These are phyloP conservation scores for Dolichallabes microphthalmus DNA, from an alignment of 2,113 vertebrate genomes.

Conservation along the genomic window DNA sequence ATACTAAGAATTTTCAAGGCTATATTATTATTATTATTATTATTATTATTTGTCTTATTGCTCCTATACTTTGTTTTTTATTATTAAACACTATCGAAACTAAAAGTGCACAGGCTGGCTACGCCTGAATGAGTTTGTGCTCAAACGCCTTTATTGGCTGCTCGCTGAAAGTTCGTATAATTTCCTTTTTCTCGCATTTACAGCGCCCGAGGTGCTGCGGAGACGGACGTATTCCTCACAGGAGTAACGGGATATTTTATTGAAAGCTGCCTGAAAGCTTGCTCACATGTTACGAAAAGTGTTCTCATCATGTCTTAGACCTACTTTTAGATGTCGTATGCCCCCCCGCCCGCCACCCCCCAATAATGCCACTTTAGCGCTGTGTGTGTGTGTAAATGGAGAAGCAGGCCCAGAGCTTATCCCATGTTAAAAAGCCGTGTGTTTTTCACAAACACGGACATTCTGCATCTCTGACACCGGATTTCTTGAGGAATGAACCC, in stretches of 20 bases:
- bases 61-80: no score
- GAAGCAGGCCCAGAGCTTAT: not conserved
- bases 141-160: not conserved
- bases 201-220: not conserved
- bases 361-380: slow-evolving; percentile 59
- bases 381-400: not conserved
- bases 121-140: not conserved
- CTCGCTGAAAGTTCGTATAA: not conserved
- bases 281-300: not conserved
- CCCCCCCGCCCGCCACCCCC: not conserved
- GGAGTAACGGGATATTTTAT: not conserved
- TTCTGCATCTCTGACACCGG: not conserved
- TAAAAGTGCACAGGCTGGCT: not conserved
- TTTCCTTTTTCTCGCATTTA: not conserved
- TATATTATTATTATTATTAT: no score
- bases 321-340: not conserved
- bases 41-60: no score
- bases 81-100: not conserved
- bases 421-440: not conserved
- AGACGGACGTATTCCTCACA: not conserved
- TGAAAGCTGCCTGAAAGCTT: not conserved
- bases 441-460: not conserved
- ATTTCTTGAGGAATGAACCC: not conserved
- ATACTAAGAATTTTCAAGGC: not conserved
- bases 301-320: not conserved